phyloP scores from a whole-genome alignment of 1,140 invertebrate genomes.

The Copidosoma floridanum region DNA sequence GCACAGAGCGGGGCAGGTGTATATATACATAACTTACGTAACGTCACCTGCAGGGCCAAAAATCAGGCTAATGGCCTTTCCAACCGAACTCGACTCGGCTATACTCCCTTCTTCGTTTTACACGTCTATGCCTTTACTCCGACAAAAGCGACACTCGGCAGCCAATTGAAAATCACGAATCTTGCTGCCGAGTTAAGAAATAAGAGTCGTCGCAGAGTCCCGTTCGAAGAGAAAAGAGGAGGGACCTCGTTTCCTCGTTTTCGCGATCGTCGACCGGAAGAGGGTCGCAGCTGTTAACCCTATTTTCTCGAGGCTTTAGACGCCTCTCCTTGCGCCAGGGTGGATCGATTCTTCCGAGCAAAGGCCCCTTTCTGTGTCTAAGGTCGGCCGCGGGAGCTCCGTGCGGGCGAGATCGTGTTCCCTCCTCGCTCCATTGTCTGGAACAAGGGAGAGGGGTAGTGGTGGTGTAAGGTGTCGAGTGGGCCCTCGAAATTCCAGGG shows the following conservation, averaged over 20 bases:
- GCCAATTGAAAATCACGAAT: conserved; percentile 13
- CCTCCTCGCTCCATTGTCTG: conserved; percentile 1
- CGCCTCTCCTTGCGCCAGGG: conserved; percentile 16
- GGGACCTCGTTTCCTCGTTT: conserved; percentile 9
- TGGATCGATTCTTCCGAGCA: conserved; percentile 36
- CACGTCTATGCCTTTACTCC: no score
- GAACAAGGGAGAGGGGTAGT: conserved; percentile 15
- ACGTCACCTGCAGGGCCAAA: no score
- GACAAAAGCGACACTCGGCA: no score
- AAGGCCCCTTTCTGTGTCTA: conserved; percentile 20
- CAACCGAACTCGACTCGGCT: not conserved
- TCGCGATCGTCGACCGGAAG: not conserved
- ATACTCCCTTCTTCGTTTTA: no score
- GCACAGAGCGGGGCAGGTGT: no score
- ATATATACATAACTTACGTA: no score
- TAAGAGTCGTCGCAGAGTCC: not conserved
- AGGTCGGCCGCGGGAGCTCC: not conserved
- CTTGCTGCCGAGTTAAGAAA: no score
- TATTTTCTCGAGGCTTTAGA: conserved; percentile 31
- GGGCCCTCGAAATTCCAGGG: conserved; percentile 38
- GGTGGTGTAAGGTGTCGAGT: conserved; percentile 41
- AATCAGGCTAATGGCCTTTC: not conserved
- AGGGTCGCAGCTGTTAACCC: conserved; percentile 40
- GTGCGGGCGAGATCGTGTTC: conserved; percentile 34
- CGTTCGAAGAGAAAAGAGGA: not conserved